These are phyloP conservation scores for Isichthys henryi DNA, from an alignment of 2,113 vertebrate species.

Conservation along the genomic window DNA sequence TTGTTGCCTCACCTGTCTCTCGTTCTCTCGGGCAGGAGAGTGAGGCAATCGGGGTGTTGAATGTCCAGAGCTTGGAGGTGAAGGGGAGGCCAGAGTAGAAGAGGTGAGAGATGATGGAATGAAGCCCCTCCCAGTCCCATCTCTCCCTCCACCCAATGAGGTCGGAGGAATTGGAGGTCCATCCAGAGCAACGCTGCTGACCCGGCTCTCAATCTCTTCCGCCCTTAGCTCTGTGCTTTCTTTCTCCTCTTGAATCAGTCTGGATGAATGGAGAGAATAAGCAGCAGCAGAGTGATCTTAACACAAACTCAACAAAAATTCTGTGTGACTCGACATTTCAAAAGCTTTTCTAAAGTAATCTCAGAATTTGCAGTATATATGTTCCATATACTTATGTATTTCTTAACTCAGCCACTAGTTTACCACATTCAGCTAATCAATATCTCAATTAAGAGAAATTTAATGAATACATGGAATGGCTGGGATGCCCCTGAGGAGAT, in stretches of 20 bases:
- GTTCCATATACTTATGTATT: neutral
- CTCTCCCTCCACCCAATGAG: conserved; percentile 54
- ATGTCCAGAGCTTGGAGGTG: conserved; percentile 83
- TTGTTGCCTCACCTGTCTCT: conserved; percentile 42
- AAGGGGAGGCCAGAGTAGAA: conserved; percentile 82
- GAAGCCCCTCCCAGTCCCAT: conserved; percentile 63
- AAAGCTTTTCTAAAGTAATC: neutral
- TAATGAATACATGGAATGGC: neutral
- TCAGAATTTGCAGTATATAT: neutral
- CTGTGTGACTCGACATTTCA: neutral
- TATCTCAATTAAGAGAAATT: neutral
- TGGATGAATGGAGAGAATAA: conserved; percentile 30
- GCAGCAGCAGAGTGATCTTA: neutral
- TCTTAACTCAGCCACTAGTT: neutral
- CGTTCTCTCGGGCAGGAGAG: conserved; percentile 77
- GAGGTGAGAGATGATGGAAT: conserved; percentile 82
- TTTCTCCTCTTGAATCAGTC: conserved; percentile 88
- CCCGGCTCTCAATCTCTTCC: conserved; percentile 82
- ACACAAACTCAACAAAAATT: neutral
- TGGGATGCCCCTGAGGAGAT: neutral
- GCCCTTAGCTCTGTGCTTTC: conserved; percentile 82
- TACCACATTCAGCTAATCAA: neutral
- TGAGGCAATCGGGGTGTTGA: conserved; percentile 82
- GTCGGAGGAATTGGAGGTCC: conserved; percentile 67
- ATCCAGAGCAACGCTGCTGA: conserved; percentile 76